Base-by-base conservation (phyloP, 2,888 invertebrate species). In the Aproaerema taeniolella region DNA sequence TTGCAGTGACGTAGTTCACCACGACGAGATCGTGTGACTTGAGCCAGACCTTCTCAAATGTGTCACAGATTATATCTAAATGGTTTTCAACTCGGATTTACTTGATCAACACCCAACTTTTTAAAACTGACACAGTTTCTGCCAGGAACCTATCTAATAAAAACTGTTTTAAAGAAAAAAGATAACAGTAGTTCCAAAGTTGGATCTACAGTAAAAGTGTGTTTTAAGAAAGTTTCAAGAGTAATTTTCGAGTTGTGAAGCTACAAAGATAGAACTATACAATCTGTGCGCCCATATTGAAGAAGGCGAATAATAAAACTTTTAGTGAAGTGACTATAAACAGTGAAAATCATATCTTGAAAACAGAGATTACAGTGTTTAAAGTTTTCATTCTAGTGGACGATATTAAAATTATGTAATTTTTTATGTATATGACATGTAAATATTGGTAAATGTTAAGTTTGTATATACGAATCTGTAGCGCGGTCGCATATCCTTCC, bases 11-110 rank as follows among this genome's bases (percentile, higher is more conserved):
- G 71, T 85, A 55, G 76, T 66, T 38, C 83, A 83, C 45, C 83
- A 83, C 53, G 86, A 86, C 57, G 86, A 86, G 67, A 80, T 86
- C 69, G 85, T 86, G 78, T 85, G 86, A 86, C 82, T 81, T 61
- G 75, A 75, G 80, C 86, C 83, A 72, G 86, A 86, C 85, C 85
- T 85, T 81, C 85, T 86, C 69, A 67, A 67, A 72, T 77, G 77
- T 58, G 69, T 81, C 52, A 73, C 77, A 60, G 83, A 82, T 61
- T 81, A 82, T 54, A 82, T 85, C 45, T 81, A 69, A 58, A 52
- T 50, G 14, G 26, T 26, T 26, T 26, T 9, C 8, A 20, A n/a
- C n/a, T n/a, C n/a, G n/a, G n/a, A n/a, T n/a, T n/a, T n/a, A n/a
- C n/a, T n/a, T n/a, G n/a, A n/a, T n/a, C n/a, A n/a, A n/a, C n/a